Percentiles rank a stretch among this genome's conserved stretches.
Evolutionary conservation across 2,113 vertebrate genomes (phyloP).

Genomic region (Neodontobutis hainanensis): DNA sequence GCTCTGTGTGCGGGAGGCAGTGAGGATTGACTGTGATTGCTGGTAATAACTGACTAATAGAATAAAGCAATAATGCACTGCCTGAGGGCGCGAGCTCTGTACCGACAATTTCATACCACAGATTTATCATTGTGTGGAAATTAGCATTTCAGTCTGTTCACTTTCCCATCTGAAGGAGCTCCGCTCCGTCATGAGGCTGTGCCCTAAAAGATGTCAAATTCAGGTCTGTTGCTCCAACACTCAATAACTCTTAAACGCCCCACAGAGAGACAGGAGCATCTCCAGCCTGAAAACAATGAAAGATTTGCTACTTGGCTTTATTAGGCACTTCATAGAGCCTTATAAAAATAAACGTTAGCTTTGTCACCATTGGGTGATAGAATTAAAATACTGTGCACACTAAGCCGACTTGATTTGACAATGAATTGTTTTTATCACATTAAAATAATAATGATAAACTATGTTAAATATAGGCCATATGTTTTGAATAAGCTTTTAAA

Average conservation of each 20-base stretch:
- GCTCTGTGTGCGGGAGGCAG: conserved; percentile 69
- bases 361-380: too few relatives aligned
- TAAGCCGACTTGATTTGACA: too few relatives aligned
- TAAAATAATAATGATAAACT: too few relatives aligned
- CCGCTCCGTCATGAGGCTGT: conserved; percentile 62
- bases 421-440: too few relatives aligned
- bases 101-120: conserved; percentile 79
- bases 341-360: conserved; percentile 16
- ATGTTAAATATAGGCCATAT: too few relatives aligned
- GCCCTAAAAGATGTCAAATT: conserved; percentile 52
- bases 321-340: conserved; percentile 44
- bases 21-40: conserved; percentile 79
- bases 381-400: too few relatives aligned
- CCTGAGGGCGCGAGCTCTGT: conserved; percentile 75
- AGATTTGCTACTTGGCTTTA: conserved; percentile 50
- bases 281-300: conserved; percentile 52
- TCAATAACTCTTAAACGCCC: conserved; percentile 51
- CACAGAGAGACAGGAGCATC: conserved; percentile 22
- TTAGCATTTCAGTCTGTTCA: conserved; percentile 80
- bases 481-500: too few relatives aligned
- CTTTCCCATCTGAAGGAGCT: conserved; percentile 71
- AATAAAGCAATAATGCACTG: conserved; percentile 83
- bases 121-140: conserved; percentile 80
- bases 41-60: conserved; percentile 86
- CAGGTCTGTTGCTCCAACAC: conserved; percentile 46